Base-by-base conservation (phyloP, 2,797 vertebrate species). In the Alfaro cultratus region DNA sequence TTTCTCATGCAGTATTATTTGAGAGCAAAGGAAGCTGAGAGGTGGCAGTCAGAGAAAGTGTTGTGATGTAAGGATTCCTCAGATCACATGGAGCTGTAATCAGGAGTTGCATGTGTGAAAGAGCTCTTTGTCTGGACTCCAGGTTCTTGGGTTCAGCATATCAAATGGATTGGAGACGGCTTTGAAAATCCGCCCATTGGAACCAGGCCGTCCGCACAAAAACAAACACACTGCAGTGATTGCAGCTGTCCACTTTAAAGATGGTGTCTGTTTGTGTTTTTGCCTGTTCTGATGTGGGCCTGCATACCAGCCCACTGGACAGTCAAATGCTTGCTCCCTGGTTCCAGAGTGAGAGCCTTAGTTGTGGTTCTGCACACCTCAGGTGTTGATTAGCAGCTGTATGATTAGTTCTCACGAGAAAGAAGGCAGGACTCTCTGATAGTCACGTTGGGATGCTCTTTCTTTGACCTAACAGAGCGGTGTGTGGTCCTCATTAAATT, bases 111-210 rank as follows among this genome's bases (percentile, higher is more conserved):
- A 87, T 90, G 89, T 91, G 89, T 92, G 91, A 96, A 96, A 94
- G 95, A 91, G 86, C 88, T 93, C 94, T 96, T 96, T 96, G 95
- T 96, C 91, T 89, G 85, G 60, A n/a, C 87, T 72, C 86, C 88
- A 88, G 90, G 91, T 93, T 95, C 86, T 87, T 91, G 93, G 86
- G 87, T 95, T 95, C 91, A 94, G 90, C 89, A 95, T 95, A 96
- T 96, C 95, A 96, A 95, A 94, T 88, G 93, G 95, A 96, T 95
- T 96, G 95, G 87, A 92, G 92, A 86, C 83, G 74, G 92, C 93
- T 95, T 94, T 95, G 91, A 95, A 95, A 94, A 86, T 88, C 86
- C 82, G 75, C 93, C 89, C 87, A 83, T 93, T 83, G 86, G 91
- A 95, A 92, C 92, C 80, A 82, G 60, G 80, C 89, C 84, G 81